phyloP scores from a whole-genome alignment of 2,888 invertebrate species.

The Erannis defoliaria region DNA sequence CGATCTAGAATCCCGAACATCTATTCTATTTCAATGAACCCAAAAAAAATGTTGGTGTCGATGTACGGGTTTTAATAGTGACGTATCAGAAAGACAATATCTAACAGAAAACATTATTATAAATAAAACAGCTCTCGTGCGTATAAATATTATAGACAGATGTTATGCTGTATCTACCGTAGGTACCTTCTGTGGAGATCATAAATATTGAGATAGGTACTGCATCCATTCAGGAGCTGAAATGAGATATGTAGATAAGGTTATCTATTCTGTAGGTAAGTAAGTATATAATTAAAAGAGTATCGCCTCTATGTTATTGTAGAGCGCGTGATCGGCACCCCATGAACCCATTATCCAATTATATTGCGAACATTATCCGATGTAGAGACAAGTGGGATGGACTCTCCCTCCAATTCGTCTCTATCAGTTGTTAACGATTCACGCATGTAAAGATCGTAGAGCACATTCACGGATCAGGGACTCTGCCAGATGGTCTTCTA shows the following conservation, averaged over 20 bases:
- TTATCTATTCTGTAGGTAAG: neutral
- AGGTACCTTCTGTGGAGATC: neutral
- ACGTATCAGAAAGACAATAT: no score
- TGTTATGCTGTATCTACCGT: neutral
- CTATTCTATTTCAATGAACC: no score
- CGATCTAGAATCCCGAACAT: no score
- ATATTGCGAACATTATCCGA: conserved; percentile 36
- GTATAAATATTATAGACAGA: no score
- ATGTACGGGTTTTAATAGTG: no score
- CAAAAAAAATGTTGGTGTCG: no score
- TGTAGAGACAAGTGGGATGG: conserved; percentile 36
- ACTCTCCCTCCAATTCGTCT: conserved; percentile 41
- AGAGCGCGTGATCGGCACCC: conserved; percentile 35
- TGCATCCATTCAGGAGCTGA: neutral
- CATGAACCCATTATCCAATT: conserved; percentile 41
- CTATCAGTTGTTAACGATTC: conserved; percentile 19
- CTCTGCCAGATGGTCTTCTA: conserved; percentile 28
- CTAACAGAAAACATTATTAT: no score
- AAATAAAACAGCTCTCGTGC: no score
- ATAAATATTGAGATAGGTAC: neutral
- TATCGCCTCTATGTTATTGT: conserved; percentile 21
- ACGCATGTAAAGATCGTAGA: conserved; percentile 26
- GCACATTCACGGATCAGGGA: conserved; percentile 28
- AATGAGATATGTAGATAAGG: neutral
- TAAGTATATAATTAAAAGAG: neutral